phyloP scores from a whole-genome alignment of 1,140 invertebrate genomes.

The Bombus polaris region DNA sequence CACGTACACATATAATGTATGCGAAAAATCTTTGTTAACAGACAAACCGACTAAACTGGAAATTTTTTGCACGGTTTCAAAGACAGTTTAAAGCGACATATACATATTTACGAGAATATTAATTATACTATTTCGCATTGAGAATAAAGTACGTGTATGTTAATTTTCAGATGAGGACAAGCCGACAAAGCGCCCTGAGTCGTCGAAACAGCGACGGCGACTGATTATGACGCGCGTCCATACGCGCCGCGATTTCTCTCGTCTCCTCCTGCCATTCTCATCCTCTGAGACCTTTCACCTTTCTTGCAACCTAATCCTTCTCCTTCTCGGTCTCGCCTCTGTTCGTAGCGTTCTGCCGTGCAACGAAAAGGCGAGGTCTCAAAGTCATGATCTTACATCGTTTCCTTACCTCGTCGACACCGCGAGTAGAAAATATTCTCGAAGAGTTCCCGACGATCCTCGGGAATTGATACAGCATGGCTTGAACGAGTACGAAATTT shows the following conservation, averaged over 20 bases:
- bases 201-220: conserved; percentile 76
- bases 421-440: conserved; percentile 29
- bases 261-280: conserved; percentile 73
- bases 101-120: not conserved
- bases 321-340: conserved; percentile 62
- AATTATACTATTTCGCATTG: not conserved
- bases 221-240: conserved; percentile 80
- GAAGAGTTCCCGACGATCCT: not conserved
- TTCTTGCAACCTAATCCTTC: conserved; percentile 60
- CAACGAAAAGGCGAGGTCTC: conserved; percentile 53
- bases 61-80: not conserved
- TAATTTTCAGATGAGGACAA: conserved; percentile 75
- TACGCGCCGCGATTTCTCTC: conserved; percentile 72
- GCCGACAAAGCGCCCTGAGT: conserved; percentile 69
- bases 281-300: conserved; percentile 66
- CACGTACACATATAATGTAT: not conserved
- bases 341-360: conserved; percentile 59
- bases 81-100: not conserved
- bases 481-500: not conserved
- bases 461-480: conserved; percentile 18
- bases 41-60: not conserved
- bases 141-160: not conserved
- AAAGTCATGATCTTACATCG: conserved; percentile 42
- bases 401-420: conserved; percentile 26
- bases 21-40: not conserved